Conservation (phyloP, 2,888 invertebrate genomes). For the Andrena haemorrhoa region DNA sequence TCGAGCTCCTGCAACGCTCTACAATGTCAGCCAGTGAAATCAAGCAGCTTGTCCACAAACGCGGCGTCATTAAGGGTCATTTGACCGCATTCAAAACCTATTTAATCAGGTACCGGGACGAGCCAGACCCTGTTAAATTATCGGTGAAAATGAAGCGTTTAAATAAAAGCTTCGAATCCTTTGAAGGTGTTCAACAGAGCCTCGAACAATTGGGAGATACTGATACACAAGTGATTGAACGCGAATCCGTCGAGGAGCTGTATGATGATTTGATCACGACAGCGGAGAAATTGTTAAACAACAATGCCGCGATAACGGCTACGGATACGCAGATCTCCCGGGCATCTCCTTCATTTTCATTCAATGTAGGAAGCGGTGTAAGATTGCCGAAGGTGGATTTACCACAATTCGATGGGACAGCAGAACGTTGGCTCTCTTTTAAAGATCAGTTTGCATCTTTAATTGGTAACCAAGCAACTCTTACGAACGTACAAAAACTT, state of each 20-base stretch:
- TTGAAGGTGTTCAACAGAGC: neutral
- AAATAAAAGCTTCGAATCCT: neutral
- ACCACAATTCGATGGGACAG: neutral
- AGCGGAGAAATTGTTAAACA: neutral
- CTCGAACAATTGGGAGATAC: neutral
- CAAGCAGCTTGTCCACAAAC: too few species aligned
- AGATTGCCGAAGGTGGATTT: slow-evolving; percentile 7
- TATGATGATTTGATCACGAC: neutral
- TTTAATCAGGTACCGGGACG: neutral
- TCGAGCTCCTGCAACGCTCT: too few species aligned
- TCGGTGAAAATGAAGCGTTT: neutral
- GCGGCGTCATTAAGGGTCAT: too few species aligned
- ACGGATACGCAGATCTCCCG: too few species aligned
- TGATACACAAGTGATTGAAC: neutral
- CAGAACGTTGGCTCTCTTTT: neutral
- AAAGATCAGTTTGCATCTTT: neutral
- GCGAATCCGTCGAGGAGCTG: neutral
- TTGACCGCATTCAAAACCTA: neutral
- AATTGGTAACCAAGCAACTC: neutral
- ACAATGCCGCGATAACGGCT: too few species aligned
- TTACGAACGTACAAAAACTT: neutral
- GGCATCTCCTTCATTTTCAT: too few species aligned
- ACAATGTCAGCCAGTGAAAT: too few species aligned
- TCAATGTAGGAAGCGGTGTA: too few species aligned
- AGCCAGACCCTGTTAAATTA: neutral